Evolutionary conservation across 2,797 vertebrate genomes (phyloP), one percentile per base, ranked within the genome.

Genomic region (Malurus leucopterus): DNA sequence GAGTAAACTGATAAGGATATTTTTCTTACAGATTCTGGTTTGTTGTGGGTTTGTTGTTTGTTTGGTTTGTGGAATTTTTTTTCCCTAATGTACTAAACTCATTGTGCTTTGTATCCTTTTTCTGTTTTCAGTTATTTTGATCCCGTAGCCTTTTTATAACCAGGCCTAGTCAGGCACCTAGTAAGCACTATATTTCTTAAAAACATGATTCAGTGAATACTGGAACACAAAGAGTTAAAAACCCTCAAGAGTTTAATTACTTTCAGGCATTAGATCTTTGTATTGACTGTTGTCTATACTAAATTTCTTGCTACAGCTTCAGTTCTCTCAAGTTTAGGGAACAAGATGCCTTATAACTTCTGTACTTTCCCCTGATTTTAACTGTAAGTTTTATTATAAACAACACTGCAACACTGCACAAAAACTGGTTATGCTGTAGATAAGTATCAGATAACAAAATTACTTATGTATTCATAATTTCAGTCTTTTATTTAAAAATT

Each of bases 171-270:
- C 14, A 29, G 50, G 6, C 32, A 59, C 20, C 12, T 50, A 46
- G 15, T 40, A 46, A 46, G 74, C 32, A 43, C 18, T 71, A 36
- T 44, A 23, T 5, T 63, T 23, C 14, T 54, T 73, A 44, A 69
- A 75, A 76, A 13, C 13, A 8, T 30, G 15, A 51, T 41, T 62
- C 30, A 29, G 9, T 68, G 29, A 55, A 51, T 49, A 41, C 30
- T 47, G 24, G 26, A 78, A 26, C 20, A 70, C 72, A 88, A 81
- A 41, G 22, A 36, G 47, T 3, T 5, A 50, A 41, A 57, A 71
- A 21, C 3, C 0, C 6, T 10, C 4, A 49, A 36, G 5, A 62
- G 5, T 30, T 9, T 34, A 43, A 63, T 63, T 65, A 53, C 7
- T 29, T 84, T 49, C 41, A 73, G n/a, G 6, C 15, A 29, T 29